Percentiles rank a stretch among this genome's conserved stretches.
These are phyloP conservation scores for Phalera bucephala DNA, from an alignment of 2,888 invertebrate species.

Conservation along the genomic window DNA sequence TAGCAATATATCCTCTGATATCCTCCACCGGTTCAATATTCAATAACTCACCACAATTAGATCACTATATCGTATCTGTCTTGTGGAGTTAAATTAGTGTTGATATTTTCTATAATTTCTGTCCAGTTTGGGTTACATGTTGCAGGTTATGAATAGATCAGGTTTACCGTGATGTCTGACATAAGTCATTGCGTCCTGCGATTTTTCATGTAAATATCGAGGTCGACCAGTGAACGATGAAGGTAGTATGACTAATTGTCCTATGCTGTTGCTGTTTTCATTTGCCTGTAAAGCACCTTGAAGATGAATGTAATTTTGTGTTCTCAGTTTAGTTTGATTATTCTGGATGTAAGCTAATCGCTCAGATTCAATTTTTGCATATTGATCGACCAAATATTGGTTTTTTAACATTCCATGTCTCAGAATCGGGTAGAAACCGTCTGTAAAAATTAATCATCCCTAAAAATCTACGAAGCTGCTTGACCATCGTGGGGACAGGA, in stretches of 20 bases:
- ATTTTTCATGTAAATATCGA: constrained; percentile 18
- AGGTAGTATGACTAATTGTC: constrained; percentile 17
- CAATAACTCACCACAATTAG: too few species aligned
- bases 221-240: constrained; percentile 21
- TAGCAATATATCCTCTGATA: too few species aligned
- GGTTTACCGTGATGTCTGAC: too few species aligned
- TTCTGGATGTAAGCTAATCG: constrained; percentile 17
- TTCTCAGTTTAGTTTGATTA: constrained; percentile 19
- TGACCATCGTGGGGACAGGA: too few species aligned
- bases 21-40: too few species aligned
- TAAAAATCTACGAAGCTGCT: too few species aligned
- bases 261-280: constrained; percentile 9
- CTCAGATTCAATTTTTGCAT: constrained; percentile 26
- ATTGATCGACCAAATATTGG: constrained; percentile 22
- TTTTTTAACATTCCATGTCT: constrained; percentile 21
- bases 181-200: constrained; percentile 21
- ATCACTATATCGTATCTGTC: constrained; percentile 22
- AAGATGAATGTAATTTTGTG: constrained; percentile 19
- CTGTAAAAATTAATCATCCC: too few species aligned
- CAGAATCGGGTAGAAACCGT: too few species aligned
- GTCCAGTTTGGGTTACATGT: constrained; percentile 20
- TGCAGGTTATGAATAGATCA: constrained; percentile 15
- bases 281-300: constrained; percentile 19
- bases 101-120: too few species aligned
- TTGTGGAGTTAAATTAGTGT: constrained; percentile 16